Conservation (phyloP, 2,113 vertebrate species). For the Cyanistes caeruleus region DNA sequence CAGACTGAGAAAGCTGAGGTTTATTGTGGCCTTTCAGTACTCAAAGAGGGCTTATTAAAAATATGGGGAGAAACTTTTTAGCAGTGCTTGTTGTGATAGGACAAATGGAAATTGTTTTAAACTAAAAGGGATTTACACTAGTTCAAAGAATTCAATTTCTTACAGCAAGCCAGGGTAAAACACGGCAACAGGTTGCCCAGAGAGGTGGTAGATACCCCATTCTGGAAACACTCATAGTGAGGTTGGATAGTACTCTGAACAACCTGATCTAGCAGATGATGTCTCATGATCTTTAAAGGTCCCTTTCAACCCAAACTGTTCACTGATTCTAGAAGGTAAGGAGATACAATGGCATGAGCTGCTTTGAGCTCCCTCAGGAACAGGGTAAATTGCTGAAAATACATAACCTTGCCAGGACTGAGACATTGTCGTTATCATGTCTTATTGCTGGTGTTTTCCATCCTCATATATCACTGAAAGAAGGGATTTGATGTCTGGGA, state of each 20-base stretch:
- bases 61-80: not conserved
- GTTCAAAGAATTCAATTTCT: not conserved
- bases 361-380: not conserved
- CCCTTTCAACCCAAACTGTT: not conserved
- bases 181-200: not conserved
- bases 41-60: not conserved
- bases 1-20: not conserved
- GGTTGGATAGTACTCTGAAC: not conserved
- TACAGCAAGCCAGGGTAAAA: not conserved
- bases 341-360: not conserved
- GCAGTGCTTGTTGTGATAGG: not conserved
- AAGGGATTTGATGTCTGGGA: not conserved
- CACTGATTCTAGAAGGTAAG: not conserved
- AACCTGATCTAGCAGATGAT: not conserved
- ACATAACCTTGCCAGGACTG: not conserved
- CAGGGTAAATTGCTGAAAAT: not conserved
- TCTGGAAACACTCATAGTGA: not conserved
- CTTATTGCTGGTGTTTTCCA: slow-evolving; percentile 21
- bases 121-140: not conserved
- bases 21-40: not conserved
- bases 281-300: not conserved
- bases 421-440: not conserved
- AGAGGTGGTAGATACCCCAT: not conserved
- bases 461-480: not conserved
- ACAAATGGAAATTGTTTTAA: not conserved